phyloP scores from a whole-genome alignment of 2,888 invertebrate species.

The Stenodera caucasica region DNA sequence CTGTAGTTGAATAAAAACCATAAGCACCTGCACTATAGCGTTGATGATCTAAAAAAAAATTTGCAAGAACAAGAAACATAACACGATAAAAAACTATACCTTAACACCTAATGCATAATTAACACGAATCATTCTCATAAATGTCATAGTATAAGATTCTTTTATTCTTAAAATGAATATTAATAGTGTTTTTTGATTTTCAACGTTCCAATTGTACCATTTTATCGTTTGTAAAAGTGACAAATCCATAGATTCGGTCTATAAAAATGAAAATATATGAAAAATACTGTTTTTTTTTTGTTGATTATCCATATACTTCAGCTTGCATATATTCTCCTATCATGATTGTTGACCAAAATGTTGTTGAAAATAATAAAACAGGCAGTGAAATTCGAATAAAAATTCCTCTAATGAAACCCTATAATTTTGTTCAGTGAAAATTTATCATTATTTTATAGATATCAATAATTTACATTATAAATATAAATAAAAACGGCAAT shows the following conservation, averaged over 20 bases:
- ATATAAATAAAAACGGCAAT: neutral
- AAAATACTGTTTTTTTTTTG: neutral
- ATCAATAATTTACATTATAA: neutral
- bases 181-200: neutral
- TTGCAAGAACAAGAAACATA: neutral
- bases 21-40: neutral
- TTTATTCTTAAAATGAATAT: neutral
- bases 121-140: neutral
- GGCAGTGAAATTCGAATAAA: neutral
- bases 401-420: neutral
- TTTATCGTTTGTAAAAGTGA: neutral
- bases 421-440: neutral
- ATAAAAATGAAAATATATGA: neutral
- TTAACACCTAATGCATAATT: neutral
- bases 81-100: neutral
- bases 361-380: neutral
- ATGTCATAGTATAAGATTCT: neutral
- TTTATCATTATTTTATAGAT: too few species aligned
- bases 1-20: neutral
- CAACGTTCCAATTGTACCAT: slow-evolving; percentile 1
- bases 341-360: neutral
- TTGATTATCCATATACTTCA: neutral
- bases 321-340: neutral
- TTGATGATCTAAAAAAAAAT: neutral
- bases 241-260: neutral